Evolutionary conservation across 2,797 vertebrate genomes (phyloP).

Genomic region (Masticophis lateralis): DNA sequence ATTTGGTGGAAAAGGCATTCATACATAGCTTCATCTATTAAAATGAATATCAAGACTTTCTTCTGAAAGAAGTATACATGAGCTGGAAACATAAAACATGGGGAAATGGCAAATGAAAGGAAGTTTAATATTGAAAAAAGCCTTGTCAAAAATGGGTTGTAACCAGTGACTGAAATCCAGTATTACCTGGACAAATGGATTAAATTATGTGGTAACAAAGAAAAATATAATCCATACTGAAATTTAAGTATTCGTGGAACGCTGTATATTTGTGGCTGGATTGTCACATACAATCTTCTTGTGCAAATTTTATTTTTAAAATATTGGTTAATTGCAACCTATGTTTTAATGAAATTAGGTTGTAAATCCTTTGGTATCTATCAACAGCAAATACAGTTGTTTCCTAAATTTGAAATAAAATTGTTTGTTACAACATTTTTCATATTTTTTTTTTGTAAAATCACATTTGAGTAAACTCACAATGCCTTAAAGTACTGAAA

Average conservation of each 20-base stretch:
- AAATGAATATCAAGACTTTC: neutral
- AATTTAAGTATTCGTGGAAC: neutral
- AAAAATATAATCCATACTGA: neutral
- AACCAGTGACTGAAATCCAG: neutral
- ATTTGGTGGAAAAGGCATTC: neutral
- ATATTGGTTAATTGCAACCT: neutral
- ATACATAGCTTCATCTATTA: neutral
- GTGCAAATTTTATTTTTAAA: neutral
- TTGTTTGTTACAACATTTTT: neutral
- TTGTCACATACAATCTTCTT: neutral
- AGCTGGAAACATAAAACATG: neutral
- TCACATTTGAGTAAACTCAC: neutral
- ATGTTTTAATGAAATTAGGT: neutral
- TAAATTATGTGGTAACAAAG: neutral
- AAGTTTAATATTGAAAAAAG: neutral
- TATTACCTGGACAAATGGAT: neutral
- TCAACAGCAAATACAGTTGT: neutral
- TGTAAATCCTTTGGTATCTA: neutral
- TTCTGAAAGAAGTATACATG: neutral
- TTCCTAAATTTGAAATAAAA: neutral
- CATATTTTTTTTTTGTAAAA: neutral
- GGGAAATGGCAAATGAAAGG: neutral
- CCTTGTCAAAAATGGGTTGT: neutral
- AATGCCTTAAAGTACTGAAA: neutral
- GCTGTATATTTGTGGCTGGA: neutral